These are phyloP conservation scores for Drosophila kambysellisi DNA, from an alignment of 2,888 invertebrate species.

Conservation along the genomic window DNA sequence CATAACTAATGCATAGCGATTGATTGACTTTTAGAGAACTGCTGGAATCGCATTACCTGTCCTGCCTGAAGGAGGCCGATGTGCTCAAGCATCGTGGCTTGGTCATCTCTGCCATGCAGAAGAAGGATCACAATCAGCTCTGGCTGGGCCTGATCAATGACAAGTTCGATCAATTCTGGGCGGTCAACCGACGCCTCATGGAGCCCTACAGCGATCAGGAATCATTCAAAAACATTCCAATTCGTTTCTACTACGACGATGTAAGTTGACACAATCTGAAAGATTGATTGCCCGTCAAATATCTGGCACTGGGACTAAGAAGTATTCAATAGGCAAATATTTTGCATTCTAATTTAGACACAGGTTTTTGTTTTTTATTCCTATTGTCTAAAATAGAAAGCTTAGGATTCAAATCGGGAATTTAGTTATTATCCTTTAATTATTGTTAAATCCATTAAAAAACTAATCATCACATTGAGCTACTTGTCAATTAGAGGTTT, in stretches of 20 bases:
- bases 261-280: conserved; percentile 71
- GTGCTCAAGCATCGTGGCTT: conserved; percentile 97
- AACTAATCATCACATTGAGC: too few relatives aligned
- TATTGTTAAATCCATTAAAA: background rate
- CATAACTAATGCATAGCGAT: background rate
- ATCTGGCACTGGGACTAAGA: background rate
- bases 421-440: background rate
- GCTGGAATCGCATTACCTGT: conserved; percentile 97
- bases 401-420: background rate
- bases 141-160: conserved; percentile 98
- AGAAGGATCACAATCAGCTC: conserved; percentile 97
- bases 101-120: conserved; percentile 95
- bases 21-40: conserved; percentile 88
- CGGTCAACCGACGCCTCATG: conserved; percentile 97
- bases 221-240: conserved; percentile 95
- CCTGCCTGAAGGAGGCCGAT: conserved; percentile 98
- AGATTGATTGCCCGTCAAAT: background rate
- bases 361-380: background rate
- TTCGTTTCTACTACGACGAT: conserved; percentile 91
- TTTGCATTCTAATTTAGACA: background rate
- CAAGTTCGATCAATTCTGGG: conserved; percentile 99
- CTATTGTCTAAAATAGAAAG: background rate
- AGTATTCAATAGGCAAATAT: background rate
- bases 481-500: background rate
- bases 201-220: conserved; percentile 92